A percentile compares a stretch with the other conserved stretches of the same genome.
Conservation (phyloP, 2,113 vertebrate species). For the Crotalus helleri region DNA sequence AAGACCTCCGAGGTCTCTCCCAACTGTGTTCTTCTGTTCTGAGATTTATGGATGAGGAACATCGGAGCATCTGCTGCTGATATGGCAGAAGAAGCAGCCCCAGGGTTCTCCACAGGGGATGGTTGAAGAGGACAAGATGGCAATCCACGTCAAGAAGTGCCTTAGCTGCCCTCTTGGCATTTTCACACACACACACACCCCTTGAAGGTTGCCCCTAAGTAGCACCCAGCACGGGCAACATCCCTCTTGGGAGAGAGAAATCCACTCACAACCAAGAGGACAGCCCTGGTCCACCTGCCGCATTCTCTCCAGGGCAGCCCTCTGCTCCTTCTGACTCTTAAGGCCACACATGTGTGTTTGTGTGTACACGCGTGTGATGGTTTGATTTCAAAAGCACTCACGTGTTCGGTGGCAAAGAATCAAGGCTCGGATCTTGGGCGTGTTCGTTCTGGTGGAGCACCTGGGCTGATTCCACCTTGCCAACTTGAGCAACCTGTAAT, state of each 20-base stretch:
- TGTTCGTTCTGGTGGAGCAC: background rate
- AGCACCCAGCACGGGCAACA: background rate
- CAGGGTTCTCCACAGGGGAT: background rate
- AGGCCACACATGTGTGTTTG: background rate
- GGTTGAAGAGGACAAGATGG: background rate
- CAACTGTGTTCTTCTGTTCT: background rate
- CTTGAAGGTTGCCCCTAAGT: background rate
- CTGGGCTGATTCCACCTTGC: background rate
- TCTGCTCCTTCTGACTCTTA: background rate
- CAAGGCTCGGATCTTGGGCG: background rate
- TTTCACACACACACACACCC: no score
- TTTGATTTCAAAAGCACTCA: background rate
- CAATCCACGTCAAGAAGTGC: background rate
- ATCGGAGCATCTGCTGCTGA: background rate
- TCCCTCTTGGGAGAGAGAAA: background rate
- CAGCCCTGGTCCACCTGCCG: background rate
- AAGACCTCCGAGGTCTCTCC: background rate
- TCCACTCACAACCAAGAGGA: no score
- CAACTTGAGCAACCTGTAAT: background rate
- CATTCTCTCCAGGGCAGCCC: background rate
- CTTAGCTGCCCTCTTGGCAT: background rate
- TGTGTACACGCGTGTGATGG: background rate
- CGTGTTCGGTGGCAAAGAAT: background rate
- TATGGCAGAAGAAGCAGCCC: background rate
- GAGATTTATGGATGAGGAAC: background rate